Conservation (phyloP, 2,797 vertebrate species). For the Chiropotes sagulatus region DNA sequence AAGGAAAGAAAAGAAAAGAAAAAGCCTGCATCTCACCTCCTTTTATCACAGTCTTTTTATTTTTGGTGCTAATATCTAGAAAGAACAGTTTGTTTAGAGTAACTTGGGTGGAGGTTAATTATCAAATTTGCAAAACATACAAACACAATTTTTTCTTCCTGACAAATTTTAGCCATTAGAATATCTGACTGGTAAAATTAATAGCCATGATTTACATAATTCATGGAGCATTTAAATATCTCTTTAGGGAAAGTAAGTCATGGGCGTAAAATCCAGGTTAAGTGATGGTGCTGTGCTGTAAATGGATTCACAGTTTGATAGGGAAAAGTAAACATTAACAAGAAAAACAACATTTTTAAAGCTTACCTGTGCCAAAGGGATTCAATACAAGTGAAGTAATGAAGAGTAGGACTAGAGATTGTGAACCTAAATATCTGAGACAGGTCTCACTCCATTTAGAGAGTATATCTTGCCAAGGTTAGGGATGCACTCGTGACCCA, state of each 20-base stretch:
- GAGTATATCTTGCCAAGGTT: not conserved
- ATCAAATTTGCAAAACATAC: not conserved
- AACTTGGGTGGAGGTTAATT: not conserved
- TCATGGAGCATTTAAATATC: not conserved
- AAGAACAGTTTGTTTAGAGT: not conserved
- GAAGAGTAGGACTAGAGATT: not conserved
- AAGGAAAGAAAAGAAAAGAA: not conserved
- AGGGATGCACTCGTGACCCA: not conserved
- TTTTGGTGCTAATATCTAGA: not conserved
- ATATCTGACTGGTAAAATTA: not conserved
- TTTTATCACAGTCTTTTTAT: not conserved
- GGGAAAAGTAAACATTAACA: not conserved
- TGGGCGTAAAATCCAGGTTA: not conserved
- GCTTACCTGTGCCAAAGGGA: not conserved
- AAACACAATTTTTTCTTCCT: not conserved
- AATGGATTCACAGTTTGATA: slow-evolving; percentile 1
- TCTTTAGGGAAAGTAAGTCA: not conserved
- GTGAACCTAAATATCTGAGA: not conserved
- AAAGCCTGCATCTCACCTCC: not conserved
- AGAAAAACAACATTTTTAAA: slow-evolving; percentile 7
- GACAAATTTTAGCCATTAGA: not conserved
- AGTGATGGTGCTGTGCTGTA: not conserved
- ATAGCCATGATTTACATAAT: not conserved
- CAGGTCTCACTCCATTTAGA: not conserved
- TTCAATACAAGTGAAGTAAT: not conserved